Conservation (phyloP, 2,888 invertebrate genomes). For the Trichogramma evanescens region DNA sequence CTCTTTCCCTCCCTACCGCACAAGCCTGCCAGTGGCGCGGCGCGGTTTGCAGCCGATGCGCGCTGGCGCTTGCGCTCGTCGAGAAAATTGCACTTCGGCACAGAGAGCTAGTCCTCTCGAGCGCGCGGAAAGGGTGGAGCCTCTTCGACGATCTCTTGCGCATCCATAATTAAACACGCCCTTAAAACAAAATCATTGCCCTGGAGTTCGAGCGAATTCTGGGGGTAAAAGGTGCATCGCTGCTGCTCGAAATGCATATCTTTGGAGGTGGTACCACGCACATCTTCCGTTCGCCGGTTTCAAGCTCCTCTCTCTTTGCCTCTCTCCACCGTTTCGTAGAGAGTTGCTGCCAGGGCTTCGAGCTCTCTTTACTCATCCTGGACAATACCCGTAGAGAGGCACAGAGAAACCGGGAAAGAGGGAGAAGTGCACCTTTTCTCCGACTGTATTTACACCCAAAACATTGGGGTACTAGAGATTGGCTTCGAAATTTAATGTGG, state of each 20-base stretch:
- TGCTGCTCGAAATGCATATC: conserved; percentile 20
- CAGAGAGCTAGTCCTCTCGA: conserved; percentile 17
- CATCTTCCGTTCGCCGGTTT: too few species aligned
- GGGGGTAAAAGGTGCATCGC: conserved; percentile 24
- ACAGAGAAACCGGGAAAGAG: too few species aligned
- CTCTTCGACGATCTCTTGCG: conserved; percentile 40
- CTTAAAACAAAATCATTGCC: conserved; percentile 49
- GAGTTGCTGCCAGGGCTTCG: too few species aligned
- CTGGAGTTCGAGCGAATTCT: conserved; percentile 28
- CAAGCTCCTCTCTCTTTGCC: too few species aligned
- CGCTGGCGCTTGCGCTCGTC: too few species aligned
- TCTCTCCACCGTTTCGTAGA: too few species aligned
- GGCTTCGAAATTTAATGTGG: conserved; percentile 5
- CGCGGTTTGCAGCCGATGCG: conserved; percentile 22
- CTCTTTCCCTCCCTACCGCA: background rate
- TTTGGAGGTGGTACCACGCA: conserved; percentile 1
- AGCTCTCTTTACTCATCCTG: too few species aligned
- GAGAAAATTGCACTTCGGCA: too few species aligned
- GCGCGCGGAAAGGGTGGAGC: conserved; percentile 41
- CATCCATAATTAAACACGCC: conserved; percentile 49
- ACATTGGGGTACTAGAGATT: background rate
- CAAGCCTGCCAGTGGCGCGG: conserved; percentile 31
- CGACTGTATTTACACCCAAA: background rate
- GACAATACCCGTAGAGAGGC: too few species aligned
- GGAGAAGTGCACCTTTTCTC: background rate